These are phyloP conservation scores for Urocynchramus pylzowi DNA, from an alignment of 2,113 vertebrate species.

Conservation along the genomic window DNA sequence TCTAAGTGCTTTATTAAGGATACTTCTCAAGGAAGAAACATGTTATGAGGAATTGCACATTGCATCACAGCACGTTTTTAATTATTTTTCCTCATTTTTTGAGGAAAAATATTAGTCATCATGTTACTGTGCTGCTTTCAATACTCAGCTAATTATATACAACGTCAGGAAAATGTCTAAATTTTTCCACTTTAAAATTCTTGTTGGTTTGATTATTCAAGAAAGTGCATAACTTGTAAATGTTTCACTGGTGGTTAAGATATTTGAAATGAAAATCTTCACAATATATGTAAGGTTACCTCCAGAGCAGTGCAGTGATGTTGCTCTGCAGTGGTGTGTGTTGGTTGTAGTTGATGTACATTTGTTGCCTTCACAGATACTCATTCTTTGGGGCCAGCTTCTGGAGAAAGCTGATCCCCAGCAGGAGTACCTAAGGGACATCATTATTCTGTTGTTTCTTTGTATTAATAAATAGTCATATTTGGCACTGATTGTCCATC, in stretches of 20 bases:
- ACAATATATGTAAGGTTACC: neutral
- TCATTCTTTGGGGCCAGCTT: neutral
- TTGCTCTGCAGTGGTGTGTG: accelerated
- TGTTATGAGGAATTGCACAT: neutral
- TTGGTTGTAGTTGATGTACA: accelerated
- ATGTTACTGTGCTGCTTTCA: neutral
- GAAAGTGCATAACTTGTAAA: neutral
- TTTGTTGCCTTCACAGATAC: neutral
- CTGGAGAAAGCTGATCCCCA: neutral
- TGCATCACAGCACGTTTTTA: neutral
- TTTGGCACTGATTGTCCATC: neutral
- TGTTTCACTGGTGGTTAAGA: neutral
- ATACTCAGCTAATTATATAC: neutral
- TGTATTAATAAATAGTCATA: neutral
- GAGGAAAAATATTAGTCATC: neutral
- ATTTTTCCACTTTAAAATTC: neutral
- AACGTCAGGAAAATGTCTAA: neutral
- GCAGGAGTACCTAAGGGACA: neutral
- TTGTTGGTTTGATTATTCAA: neutral
- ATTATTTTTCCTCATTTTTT: neutral
- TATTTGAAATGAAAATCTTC: neutral
- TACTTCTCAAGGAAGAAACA: neutral
- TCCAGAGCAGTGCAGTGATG: neutral
- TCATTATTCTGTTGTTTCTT: neutral
- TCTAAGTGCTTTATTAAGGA: neutral